Evolutionary conservation across 2,888 invertebrate genomes (phyloP).

Genomic region (Drosophila macrospina): DNA sequence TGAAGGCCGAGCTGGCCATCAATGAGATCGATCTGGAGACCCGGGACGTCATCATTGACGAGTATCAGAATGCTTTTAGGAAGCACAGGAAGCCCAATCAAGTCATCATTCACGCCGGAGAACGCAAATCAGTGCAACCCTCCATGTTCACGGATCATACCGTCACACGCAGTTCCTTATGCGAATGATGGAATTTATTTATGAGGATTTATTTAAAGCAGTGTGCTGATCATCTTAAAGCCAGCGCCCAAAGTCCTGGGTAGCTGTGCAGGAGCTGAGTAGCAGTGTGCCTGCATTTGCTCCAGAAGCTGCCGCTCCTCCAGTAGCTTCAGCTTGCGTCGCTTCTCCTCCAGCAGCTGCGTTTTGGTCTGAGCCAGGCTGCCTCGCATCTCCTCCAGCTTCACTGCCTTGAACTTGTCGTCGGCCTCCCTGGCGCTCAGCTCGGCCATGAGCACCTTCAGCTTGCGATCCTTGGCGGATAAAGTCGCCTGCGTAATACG

Average conservation of each 20-base stretch:
- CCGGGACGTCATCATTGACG: constrained; percentile 79
- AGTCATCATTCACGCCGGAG: background rate
- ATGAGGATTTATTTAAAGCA: constrained; percentile 44
- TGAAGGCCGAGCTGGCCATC: constrained; percentile 82
- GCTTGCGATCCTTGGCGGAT: constrained; percentile 80
- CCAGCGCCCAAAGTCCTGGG: constrained; percentile 82
- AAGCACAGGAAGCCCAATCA: constrained; percentile 18
- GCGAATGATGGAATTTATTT: background rate
- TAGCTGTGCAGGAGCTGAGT: constrained; percentile 82
- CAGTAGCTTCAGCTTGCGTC: constrained; percentile 81
- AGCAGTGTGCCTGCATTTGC: constrained; percentile 84
- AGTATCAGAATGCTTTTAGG: constrained; percentile 68
- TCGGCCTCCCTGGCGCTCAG: constrained; percentile 80
- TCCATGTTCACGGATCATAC: background rate
- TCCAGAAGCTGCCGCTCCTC: constrained; percentile 83
- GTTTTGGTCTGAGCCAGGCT: constrained; percentile 79
- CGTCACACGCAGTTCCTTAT: background rate
- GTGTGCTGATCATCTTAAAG: constrained; percentile 73
- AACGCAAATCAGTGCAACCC: background rate
- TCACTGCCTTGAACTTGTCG: constrained; percentile 73
- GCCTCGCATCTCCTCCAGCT: constrained; percentile 80
- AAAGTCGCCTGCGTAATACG: constrained; percentile 72
- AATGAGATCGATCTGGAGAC: constrained; percentile 83
- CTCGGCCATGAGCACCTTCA: constrained; percentile 84
- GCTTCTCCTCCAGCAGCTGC: constrained; percentile 82